Conservation (phyloP, 2,113 vertebrate species). For the Apodemus sylvaticus region DNA sequence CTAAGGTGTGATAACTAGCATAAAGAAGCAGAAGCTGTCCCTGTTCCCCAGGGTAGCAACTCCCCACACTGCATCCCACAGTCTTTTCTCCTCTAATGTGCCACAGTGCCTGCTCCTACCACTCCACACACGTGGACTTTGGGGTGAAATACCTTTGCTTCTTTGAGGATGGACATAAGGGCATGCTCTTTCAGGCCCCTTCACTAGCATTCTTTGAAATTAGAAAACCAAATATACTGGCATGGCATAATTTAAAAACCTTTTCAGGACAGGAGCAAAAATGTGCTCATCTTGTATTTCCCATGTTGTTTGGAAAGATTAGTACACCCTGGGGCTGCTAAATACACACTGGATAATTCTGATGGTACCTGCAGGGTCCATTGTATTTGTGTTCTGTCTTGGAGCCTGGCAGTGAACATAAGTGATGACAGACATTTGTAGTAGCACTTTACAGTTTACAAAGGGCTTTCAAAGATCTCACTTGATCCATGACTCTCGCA, state of each 20-base stretch:
- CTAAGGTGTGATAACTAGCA: background rate
- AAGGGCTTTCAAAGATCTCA: background rate
- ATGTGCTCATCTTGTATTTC: background rate
- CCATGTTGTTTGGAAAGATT: background rate
- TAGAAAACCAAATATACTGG: background rate
- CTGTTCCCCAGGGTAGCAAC: background rate
- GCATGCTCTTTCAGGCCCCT: background rate
- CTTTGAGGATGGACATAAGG: background rate
- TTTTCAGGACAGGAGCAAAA: background rate
- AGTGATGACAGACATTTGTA: conserved; percentile 17
- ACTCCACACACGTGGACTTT: background rate
- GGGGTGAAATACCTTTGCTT: background rate
- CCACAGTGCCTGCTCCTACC: background rate
- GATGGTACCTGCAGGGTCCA: background rate
- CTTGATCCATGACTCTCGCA: background rate
- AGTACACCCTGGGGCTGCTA: background rate
- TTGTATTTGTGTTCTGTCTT: background rate
- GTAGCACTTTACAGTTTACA: conserved; percentile 29
- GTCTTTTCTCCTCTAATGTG: background rate
- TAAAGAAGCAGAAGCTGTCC: background rate
- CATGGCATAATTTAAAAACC: background rate
- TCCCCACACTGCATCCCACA: fast-evolving
- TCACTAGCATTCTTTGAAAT: background rate
- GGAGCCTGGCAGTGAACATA: background rate
- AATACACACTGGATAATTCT: background rate